These are phyloP conservation scores for Zeus faber DNA, from an alignment of 2,113 vertebrate genomes.

Conservation along the genomic window DNA sequence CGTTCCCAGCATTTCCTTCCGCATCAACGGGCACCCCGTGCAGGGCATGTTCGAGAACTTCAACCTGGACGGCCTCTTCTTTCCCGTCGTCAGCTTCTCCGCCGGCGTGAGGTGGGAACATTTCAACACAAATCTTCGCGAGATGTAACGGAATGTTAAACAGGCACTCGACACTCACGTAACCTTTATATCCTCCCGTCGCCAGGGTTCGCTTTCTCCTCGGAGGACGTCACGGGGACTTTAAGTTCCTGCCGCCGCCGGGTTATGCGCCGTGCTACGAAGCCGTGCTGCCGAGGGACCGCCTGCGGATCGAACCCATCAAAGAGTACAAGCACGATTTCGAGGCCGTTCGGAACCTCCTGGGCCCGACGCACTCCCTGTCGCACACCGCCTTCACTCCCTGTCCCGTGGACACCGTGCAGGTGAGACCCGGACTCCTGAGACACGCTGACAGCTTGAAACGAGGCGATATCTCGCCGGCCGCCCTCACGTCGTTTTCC, in stretches of 20 bases:
- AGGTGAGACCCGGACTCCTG: conserved; percentile 69
- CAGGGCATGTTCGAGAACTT: conserved; percentile 94
- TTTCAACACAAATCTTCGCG: background rate
- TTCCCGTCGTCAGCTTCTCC: conserved; percentile 88
- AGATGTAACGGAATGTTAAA: background rate
- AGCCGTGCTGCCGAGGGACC: conserved; percentile 85
- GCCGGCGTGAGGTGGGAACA: conserved; percentile 81
- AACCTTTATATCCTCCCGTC: background rate
- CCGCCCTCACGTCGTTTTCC: background rate
- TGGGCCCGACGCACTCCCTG: conserved; percentile 87
- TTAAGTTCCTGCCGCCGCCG: conserved; percentile 89
- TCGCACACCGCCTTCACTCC: conserved; percentile 89
- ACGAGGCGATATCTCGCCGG: too few relatives aligned
- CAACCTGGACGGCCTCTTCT: conserved; percentile 89
- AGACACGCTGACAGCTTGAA: background rate
- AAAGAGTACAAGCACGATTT: conserved; percentile 90
- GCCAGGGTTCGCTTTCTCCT: conserved; percentile 85
- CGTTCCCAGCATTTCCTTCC: conserved; percentile 90
- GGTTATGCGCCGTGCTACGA: conserved; percentile 88
- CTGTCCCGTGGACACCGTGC: conserved; percentile 88
- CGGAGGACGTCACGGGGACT: conserved; percentile 89
- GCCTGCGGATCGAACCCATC: conserved; percentile 85
- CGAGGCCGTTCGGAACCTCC: conserved; percentile 77
- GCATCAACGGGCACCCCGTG: conserved; percentile 89
- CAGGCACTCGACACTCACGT: background rate